Evolutionary conservation across 2,113 vertebrate genomes (phyloP).

Genomic region (Hymenochirus boettgeri): DNA sequence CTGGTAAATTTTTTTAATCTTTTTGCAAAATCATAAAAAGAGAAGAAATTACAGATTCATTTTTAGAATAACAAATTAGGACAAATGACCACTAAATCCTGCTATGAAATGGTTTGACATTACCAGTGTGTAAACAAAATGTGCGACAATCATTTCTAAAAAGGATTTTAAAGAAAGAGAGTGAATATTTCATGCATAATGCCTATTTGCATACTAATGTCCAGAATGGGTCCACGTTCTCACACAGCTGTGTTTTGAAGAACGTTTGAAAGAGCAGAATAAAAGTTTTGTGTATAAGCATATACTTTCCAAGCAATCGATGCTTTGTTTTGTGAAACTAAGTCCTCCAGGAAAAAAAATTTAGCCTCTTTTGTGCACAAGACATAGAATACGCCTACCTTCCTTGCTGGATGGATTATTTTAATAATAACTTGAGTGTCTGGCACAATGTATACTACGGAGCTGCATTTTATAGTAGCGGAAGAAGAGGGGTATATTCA

Average conservation of each 20-base stretch:
- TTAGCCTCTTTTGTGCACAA: constrained; percentile 33
- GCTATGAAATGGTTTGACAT: constrained; percentile 2
- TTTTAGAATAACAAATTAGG: constrained; percentile 1
- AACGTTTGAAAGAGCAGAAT: constrained; percentile 37
- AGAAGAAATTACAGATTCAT: background rate
- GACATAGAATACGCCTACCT: constrained; percentile 29
- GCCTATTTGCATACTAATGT: constrained; percentile 39
- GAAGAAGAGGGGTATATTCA: constrained; percentile 37
- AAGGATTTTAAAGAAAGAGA: constrained; percentile 29
- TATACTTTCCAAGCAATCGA: constrained; percentile 13
- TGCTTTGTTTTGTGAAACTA: constrained; percentile 36
- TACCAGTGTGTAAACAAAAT: constrained; percentile 47
- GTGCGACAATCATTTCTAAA: constrained; percentile 45
- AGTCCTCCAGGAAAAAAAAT: constrained; percentile 29
- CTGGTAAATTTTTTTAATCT: background rate
- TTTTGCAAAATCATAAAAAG: background rate
- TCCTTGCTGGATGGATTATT: constrained; percentile 36
- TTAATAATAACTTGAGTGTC: constrained; percentile 39
- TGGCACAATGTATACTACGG: constrained; percentile 35
- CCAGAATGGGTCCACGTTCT: constrained; percentile 26
- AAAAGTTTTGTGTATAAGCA: constrained; percentile 27
- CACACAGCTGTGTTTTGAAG: constrained; percentile 41
- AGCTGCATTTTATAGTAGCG: constrained; percentile 28
- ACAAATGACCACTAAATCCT: background rate
- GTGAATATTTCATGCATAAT: constrained; percentile 37